phyloP scores from a whole-genome alignment of 1,140 invertebrate species.

The Danaus melanippus region DNA sequence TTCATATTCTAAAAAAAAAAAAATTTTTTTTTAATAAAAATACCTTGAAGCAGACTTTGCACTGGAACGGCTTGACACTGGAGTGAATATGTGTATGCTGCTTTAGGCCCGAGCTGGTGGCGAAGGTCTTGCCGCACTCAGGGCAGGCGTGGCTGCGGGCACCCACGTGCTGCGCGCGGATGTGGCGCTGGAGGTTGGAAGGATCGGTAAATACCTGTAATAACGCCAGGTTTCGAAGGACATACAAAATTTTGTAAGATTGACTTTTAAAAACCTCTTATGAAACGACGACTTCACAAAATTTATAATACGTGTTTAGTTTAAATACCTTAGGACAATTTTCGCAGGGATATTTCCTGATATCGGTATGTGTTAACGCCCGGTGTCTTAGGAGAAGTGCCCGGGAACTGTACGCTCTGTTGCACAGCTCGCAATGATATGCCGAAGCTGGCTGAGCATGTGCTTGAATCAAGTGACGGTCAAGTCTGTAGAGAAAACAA shows the following conservation, averaged over 20 bases:
- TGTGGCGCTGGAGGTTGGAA: conserved; percentile 96
- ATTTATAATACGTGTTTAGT: too few species aligned
- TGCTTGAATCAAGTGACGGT: conserved; percentile 82
- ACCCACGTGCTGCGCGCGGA: conserved; percentile 92
- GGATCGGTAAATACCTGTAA: conserved; percentile 94
- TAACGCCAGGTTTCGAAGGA: conserved; percentile 62
- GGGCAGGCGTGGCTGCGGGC: conserved; percentile 95
- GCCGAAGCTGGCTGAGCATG: conserved; percentile 85
- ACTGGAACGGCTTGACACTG: conserved; percentile 97
- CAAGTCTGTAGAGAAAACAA: conserved; percentile 75
- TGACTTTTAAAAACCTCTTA: conserved; percentile 1
- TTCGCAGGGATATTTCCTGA: conserved; percentile 90
- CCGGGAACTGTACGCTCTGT: conserved; percentile 86
- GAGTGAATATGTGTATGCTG: conserved; percentile 99
- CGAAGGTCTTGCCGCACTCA: conserved; percentile 99
- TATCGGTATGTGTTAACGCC: conserved; percentile 83
- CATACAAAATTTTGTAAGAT: conserved; percentile 29
- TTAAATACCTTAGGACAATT: conserved; percentile 86
- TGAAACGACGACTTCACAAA: neutral
- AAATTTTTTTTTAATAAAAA: conserved; percentile 4
- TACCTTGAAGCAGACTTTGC: conserved; percentile 90
- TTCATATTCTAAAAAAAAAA: too few species aligned
- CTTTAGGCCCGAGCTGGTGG: conserved; percentile 96
- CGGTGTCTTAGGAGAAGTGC: conserved; percentile 87
- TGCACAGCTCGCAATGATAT: conserved; percentile 88